phyloP scores from a whole-genome alignment of 2,113 vertebrate species.

The Dromaius novaehollandiae region DNA sequence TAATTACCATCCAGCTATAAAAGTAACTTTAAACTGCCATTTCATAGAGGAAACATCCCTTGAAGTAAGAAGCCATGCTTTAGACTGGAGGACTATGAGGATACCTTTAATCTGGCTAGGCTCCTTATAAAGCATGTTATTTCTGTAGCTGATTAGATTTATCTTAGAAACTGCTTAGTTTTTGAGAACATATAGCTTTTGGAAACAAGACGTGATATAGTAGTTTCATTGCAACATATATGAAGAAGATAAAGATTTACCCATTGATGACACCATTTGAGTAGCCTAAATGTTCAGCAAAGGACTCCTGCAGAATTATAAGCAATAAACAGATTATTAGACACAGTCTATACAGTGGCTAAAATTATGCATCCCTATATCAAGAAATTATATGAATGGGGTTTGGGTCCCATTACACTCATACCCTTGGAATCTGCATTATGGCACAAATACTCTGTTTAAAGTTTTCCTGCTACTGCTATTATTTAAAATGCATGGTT shows the following conservation, averaged over 20 bases:
- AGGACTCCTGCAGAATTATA: constrained; percentile 86
- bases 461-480: not conserved
- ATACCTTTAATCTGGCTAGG: not conserved
- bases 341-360: not conserved
- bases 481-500: not conserved
- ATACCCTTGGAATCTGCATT: not conserved
- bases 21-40: not conserved
- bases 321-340: constrained; percentile 2
- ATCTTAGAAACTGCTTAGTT: not conserved
- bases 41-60: not conserved
- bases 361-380: not conserved
- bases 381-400: not conserved
- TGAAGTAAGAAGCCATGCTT: not conserved
- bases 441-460: not conserved
- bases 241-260: constrained; percentile 72
- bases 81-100: not conserved
- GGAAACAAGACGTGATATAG: not conserved
- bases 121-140: not conserved
- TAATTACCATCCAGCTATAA: not conserved
- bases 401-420: not conserved
- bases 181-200: not conserved
- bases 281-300: constrained; percentile 93
- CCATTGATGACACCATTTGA: constrained; percentile 90
- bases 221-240: not conserved
- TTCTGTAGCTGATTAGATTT: not conserved